Evolutionary conservation across 30 jellyfish, hydroid and myxozoan genomes (phyloP), one percentile per base, ranked within the genome.

Genomic region (Aurelia coerulea): DNA sequence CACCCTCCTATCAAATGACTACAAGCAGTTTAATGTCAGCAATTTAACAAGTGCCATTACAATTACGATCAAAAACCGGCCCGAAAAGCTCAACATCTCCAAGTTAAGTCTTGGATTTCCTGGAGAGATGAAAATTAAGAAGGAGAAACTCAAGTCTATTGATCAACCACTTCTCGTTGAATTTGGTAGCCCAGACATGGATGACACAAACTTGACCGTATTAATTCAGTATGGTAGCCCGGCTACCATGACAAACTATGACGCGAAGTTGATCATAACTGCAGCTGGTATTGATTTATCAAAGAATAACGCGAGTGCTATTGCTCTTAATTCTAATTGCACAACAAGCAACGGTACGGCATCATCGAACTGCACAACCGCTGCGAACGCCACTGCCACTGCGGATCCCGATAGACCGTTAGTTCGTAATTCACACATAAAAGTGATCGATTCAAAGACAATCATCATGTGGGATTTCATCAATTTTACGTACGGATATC

Each of bases 211-310:
- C 72, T 54, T 82, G 16, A 93, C 98, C 7, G 78, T 72, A 2
- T 84, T 85, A 16, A 77, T 88, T 68, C 97, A 88, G 62, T 83
- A 34, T 83, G 98, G 98, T 17, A 51, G 62, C 32, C 90, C 96
- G 4, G 94, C 98, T 1, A 74, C 98, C 0, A 1, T 3, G 17
- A 51, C 31, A 10, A 81, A 88, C 68, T 86, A 93, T 74, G 97
- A 93, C 52, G 85, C 89, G 13, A 70, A 46, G 62, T 66, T 92
- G 73, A 81, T 53, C 33, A 63, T 88, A 17, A 71, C 89, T 11
- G 39, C 78, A 64, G 70, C 39, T 16, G 88, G 88, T 23, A 78
- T 78, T 5, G 70, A 64, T 37, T 10, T 81, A n/a, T 70, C 84
- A 19, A 81, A 81, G 56, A 46, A 46, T 7, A 46, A 46, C 12